Percentiles rank a stretch among this genome's conserved stretches.
Conservation (phyloP, 2,797 vertebrate species). For the Tadarida brasiliensis region DNA sequence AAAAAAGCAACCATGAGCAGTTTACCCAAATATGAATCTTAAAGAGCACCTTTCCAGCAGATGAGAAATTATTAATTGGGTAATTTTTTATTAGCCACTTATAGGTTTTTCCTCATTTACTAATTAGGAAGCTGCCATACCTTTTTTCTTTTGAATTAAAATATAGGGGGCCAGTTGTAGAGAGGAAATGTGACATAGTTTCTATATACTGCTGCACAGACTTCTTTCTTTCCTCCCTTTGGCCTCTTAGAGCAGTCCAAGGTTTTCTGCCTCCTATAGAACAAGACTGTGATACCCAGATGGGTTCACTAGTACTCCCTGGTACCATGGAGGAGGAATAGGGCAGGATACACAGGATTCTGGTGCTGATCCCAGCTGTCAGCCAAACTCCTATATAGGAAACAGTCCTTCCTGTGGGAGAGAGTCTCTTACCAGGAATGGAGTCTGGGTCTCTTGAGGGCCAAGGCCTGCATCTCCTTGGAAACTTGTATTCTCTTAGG, state of each 20-base stretch:
- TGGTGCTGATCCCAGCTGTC: background rate
- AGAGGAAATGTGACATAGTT: background rate
- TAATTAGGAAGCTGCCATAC: background rate
- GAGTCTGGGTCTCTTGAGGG: background rate
- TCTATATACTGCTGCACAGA: background rate
- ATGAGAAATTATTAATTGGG: conserved; percentile 42
- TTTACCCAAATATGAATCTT: conserved; percentile 25
- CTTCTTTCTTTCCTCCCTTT: background rate
- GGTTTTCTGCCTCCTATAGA: background rate
- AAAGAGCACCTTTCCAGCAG: conserved; percentile 31
- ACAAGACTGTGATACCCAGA: background rate
- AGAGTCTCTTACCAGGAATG: background rate
- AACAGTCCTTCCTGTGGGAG: background rate
- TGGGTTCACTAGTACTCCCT: background rate
- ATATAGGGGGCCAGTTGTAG: background rate
- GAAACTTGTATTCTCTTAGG: conserved; percentile 14
- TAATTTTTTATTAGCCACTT: conserved; percentile 29
- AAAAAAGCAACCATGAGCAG: background rate
- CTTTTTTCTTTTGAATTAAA: conserved; percentile 31
- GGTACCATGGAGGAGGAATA: background rate
- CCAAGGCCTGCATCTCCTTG: background rate
- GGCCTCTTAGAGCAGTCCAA: background rate
- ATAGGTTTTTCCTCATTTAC: conserved; percentile 34
- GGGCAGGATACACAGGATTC: background rate
- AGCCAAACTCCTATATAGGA: background rate